A percentile compares a stretch with the other conserved stretches of the same genome.
phyloP scores from a whole-genome alignment of 2,888 invertebrate genomes.

The Sinotaia quadrata region DNA sequence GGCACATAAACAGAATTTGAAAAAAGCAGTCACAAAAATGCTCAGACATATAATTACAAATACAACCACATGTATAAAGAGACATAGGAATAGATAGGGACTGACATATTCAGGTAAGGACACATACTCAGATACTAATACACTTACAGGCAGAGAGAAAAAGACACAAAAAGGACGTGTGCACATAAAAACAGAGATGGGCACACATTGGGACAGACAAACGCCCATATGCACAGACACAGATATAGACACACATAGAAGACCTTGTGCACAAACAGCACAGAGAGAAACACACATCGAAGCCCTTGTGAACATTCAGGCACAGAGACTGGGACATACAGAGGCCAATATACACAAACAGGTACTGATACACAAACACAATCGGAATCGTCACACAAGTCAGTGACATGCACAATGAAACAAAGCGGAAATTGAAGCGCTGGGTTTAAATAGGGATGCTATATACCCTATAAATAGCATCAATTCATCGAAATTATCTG shows the following conservation, averaged over 20 bases:
- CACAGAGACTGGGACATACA: not conserved
- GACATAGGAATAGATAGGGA: not conserved
- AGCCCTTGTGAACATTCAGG: too few species aligned
- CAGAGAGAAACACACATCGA: not conserved
- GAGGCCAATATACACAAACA: not conserved
- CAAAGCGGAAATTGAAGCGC: too few species aligned
- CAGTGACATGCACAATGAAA: too few species aligned
- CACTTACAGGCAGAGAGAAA: not conserved
- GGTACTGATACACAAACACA: conserved; percentile 1
- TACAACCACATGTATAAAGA: too few species aligned
- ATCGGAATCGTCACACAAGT: too few species aligned
- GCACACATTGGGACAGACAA: not conserved
- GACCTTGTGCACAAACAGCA: not conserved
- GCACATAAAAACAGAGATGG: not conserved
- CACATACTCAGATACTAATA: conserved; percentile 1
- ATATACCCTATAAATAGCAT: too few species aligned
- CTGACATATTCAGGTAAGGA: not conserved
- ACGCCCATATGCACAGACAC: too few species aligned
- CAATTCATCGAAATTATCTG: too few species aligned
- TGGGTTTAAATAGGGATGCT: too few species aligned
- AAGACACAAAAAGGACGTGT: not conserved
- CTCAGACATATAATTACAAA: too few species aligned
- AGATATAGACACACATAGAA: not conserved
- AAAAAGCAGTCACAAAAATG: too few species aligned
- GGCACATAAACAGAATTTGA: too few species aligned